Conservation (phyloP, 2,888 invertebrate species). For the Catocala sponsa region DNA sequence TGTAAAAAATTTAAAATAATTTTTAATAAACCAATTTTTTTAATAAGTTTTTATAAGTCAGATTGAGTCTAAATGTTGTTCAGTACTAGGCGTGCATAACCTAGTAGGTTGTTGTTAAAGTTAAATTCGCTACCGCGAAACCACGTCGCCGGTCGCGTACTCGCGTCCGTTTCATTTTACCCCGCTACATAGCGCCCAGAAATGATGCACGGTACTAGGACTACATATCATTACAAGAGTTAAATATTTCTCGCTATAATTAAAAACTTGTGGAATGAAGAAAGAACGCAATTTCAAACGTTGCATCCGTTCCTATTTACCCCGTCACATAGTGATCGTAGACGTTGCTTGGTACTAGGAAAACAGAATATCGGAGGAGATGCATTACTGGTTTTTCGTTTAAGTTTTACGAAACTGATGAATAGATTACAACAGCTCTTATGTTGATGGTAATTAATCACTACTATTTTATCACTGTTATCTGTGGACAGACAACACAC, state of each 20-base stretch:
- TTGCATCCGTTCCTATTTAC: neutral
- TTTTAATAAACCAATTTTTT: too few relatives aligned
- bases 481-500: too few relatives aligned
- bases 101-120: neutral
- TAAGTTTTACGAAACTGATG: too few relatives aligned
- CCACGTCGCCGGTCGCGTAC: too few relatives aligned
- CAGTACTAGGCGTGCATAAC: conserved; percentile 8
- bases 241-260: neutral
- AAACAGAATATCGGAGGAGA: neutral
- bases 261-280: neutral
- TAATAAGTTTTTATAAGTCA: too few relatives aligned
- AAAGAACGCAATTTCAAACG: too few relatives aligned
- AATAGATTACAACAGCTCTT: too few relatives aligned
- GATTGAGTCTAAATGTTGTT: conserved; percentile 4
- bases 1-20: too few relatives aligned
- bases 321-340: conserved; percentile 1
- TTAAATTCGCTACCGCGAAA: too few relatives aligned
- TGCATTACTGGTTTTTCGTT: too few relatives aligned
- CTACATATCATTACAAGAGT: neutral
- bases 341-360: neutral
- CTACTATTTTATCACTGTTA: too few relatives aligned
- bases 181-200: conserved; percentile 2
- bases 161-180: neutral
- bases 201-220: neutral
- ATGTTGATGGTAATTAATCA: too few relatives aligned